Percentiles rank a stretch among this genome's conserved stretches.
These are phyloP conservation scores for Microplitis deprimator DNA, from an alignment of 2,888 invertebrate genomes.

Conservation along the genomic window DNA sequence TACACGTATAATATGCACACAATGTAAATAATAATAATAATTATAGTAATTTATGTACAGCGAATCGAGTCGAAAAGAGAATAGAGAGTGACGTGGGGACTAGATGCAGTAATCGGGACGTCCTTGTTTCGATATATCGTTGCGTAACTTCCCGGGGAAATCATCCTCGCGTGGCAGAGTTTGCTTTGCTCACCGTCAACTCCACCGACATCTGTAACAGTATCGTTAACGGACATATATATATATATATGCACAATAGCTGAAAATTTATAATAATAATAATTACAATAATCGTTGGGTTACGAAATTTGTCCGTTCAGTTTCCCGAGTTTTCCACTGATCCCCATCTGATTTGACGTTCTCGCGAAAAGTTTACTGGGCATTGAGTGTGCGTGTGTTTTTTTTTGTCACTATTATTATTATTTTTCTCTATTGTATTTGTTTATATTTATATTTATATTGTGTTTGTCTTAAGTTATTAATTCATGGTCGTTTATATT, in stretches of 20 bases:
- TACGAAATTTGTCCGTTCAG: too few relatives aligned
- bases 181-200: slow-evolving; percentile 14
- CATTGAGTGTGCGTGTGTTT: too few relatives aligned
- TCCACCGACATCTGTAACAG: slow-evolving; percentile 34
- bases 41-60: slow-evolving; percentile 24
- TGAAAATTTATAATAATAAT: neutral
- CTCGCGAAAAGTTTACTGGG: too few relatives aligned
- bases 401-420: neutral
- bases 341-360: too few relatives aligned
- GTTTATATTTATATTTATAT: slow-evolving; percentile 26
- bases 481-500: slow-evolving; percentile 18
- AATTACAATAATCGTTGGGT: too few relatives aligned
- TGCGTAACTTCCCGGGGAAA: slow-evolving; percentile 34
- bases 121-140: slow-evolving; percentile 31
- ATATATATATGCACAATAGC: slow-evolving; percentile 38
- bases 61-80: neutral
- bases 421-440: neutral
- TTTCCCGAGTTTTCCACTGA: too few relatives aligned
- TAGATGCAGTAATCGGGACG: slow-evolving; percentile 28
- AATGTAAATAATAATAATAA: slow-evolving; percentile 35
- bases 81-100: slow-evolving; percentile 26
- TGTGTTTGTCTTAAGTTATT: slow-evolving; percentile 29
- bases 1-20: slow-evolving; percentile 33
- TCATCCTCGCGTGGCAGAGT: slow-evolving; percentile 27
- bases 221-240: slow-evolving; percentile 38